A percentile compares a stretch with the other conserved stretches of the same genome.
These are phyloP conservation scores for Lordiphosa andalusiaca DNA, from an alignment of 2,888 invertebrate species.

Conservation along the genomic window DNA sequence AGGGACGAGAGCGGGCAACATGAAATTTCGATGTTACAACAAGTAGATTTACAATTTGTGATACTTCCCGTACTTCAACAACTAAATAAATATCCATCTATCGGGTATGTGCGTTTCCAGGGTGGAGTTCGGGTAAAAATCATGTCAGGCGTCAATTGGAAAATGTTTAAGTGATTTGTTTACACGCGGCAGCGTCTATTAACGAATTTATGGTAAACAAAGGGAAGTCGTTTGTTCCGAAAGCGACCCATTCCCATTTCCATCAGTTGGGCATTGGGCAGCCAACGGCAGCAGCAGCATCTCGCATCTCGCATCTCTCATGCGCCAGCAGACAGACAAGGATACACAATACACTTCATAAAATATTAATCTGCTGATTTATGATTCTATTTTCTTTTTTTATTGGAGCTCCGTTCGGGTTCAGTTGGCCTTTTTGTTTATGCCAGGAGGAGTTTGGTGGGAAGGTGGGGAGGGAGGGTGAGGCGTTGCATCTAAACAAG, in stretches of 20 bases:
- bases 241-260: constrained; percentile 12
- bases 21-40: constrained; percentile 43
- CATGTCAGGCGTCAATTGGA: constrained; percentile 75
- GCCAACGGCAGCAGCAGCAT: neutral
- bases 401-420: constrained; percentile 39
- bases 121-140: constrained; percentile 55
- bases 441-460: constrained; percentile 33
- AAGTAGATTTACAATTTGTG: constrained; percentile 71
- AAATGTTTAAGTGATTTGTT: constrained; percentile 79
- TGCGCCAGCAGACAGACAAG: constrained; percentile 26
- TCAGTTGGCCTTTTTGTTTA: constrained; percentile 38
- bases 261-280: constrained; percentile 33
- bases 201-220: constrained; percentile 76
- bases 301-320: constrained; percentile 18
- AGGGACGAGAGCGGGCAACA: constrained; percentile 20
- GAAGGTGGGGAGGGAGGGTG: constrained; percentile 21
- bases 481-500: constrained; percentile 42
- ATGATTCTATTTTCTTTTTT: constrained; percentile 71
- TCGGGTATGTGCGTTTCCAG: constrained; percentile 25
- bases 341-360: constrained; percentile 69
- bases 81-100: constrained; percentile 73
- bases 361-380: constrained; percentile 75
- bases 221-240: constrained; percentile 72
- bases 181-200: constrained; percentile 76
- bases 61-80: constrained; percentile 69